These are phyloP conservation scores for Ptiloglossa arizonensis DNA, from an alignment of 1,140 invertebrate species.

Conservation along the genomic window DNA sequence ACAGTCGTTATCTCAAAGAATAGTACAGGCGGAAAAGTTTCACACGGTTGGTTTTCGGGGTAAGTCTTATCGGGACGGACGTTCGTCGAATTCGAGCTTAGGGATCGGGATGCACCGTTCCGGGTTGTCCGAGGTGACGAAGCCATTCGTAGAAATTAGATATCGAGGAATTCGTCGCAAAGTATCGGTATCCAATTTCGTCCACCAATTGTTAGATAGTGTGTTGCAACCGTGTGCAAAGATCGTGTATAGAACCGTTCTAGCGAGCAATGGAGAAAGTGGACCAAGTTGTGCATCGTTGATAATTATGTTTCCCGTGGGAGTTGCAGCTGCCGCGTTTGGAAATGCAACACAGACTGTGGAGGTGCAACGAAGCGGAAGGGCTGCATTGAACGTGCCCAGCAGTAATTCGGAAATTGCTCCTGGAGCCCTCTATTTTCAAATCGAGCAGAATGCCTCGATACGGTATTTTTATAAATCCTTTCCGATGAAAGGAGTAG, in stretches of 20 bases:
- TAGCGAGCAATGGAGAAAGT: neutral
- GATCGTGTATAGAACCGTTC: neutral
- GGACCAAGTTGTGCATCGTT: neutral
- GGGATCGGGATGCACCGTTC: no score
- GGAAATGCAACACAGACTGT: neutral
- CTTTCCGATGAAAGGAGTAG: neutral
- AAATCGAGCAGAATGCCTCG: neutral
- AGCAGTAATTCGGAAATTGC: neutral
- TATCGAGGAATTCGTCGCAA: no score
- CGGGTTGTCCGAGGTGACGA: no score
- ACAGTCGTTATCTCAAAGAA: no score
- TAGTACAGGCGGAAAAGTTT: no score
- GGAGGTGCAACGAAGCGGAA: neutral
- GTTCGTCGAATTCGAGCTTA: no score
- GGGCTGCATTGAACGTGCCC: neutral
- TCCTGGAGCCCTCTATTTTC: no score
- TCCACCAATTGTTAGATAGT: no score
- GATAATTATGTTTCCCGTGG: conserved; percentile 11
- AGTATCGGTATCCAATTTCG: no score
- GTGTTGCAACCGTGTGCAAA: neutral
- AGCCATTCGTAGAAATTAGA: no score
- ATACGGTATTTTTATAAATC: neutral
- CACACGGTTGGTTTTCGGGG: no score
- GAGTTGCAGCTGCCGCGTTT: neutral
- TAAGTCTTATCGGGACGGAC: no score